Conservation (phyloP, 2,113 vertebrate genomes). For the Leptosomus discolor region DNA sequence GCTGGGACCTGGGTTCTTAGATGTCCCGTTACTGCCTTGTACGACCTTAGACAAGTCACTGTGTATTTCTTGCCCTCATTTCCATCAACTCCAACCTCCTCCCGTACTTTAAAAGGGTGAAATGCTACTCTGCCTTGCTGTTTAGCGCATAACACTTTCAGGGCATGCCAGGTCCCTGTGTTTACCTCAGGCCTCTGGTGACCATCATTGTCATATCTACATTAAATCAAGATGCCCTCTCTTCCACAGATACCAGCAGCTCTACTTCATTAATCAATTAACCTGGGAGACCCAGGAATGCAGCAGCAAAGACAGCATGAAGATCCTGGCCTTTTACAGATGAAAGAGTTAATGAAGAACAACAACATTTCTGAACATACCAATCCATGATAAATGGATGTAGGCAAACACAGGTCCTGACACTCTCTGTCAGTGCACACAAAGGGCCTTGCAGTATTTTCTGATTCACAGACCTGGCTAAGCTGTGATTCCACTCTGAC, state of each 20-base stretch:
- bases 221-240: not conserved
- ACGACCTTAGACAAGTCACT: not conserved
- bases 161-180: not conserved
- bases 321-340: not conserved
- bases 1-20: not conserved
- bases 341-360: conserved; percentile 41
- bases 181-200: not conserved
- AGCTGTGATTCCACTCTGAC: not conserved
- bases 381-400: conserved; percentile 50
- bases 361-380: conserved; percentile 40
- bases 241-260: conserved; percentile 1
- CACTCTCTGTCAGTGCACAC: conserved; percentile 14
- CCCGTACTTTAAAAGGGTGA: not conserved
- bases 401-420: conserved; percentile 54
- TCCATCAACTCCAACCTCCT: not conserved
- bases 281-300: conserved; percentile 10
- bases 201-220: not conserved
- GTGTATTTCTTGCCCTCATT: not conserved
- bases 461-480: not conserved
- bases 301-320: not conserved
- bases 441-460: not conserved
- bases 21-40: not conserved
- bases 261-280: conserved; percentile 46
- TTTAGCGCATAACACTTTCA: not conserved
- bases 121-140: not conserved